These are phyloP conservation scores for Morone chrysops DNA, from an alignment of 2,113 vertebrate genomes.

Conservation along the genomic window DNA sequence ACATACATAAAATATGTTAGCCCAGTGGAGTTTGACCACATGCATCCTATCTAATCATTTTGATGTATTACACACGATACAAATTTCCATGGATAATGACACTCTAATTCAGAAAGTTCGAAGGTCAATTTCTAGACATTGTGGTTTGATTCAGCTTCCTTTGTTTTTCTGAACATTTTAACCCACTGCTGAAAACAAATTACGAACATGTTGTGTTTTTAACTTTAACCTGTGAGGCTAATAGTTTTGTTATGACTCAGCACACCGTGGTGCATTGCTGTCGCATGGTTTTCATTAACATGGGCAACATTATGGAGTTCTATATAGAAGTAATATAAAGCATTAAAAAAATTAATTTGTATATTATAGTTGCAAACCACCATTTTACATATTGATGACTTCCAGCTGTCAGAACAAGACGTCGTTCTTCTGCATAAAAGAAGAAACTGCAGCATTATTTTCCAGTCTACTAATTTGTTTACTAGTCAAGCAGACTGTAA, in stretches of 20 bases:
- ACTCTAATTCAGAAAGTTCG: background rate
- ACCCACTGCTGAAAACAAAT: background rate
- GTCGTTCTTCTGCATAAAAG: background rate
- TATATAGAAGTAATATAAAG: too few relatives aligned
- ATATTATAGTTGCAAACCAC: too few relatives aligned
- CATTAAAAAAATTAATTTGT: too few relatives aligned
- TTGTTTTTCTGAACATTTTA: background rate
- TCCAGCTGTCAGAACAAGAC: background rate
- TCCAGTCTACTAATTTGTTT: background rate
- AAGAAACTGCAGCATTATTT: background rate
- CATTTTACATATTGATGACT: background rate
- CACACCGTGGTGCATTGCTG: too few relatives aligned
- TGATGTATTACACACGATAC: background rate
- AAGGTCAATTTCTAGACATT: background rate
- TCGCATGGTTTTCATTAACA: too few relatives aligned
- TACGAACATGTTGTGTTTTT: background rate
- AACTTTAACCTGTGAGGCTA: background rate
- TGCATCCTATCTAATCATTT: background rate
- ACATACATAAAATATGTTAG: background rate
- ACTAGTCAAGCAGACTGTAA: background rate
- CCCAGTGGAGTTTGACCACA: background rate
- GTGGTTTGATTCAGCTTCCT: too few relatives aligned
- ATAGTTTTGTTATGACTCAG: too few relatives aligned
- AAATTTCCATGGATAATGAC: background rate
- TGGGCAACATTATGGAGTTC: too few relatives aligned